phyloP scores from a whole-genome alignment of 2,113 vertebrate genomes.

The Castor canadensis region DNA sequence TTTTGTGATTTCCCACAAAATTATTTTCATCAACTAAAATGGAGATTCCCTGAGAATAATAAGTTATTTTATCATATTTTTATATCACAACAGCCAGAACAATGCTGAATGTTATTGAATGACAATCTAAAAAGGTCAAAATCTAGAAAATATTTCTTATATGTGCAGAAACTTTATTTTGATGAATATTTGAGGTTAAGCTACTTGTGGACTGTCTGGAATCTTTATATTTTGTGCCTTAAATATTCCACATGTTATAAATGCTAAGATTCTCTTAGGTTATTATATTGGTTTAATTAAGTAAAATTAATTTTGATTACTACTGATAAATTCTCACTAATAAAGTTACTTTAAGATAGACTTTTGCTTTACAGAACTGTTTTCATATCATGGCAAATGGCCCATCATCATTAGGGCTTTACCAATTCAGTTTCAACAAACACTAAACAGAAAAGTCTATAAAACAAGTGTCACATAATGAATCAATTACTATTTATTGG shows the following conservation, averaged over 20 bases:
- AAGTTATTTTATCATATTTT: constrained; percentile 48
- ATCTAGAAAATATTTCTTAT: constrained; percentile 37
- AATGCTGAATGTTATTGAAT: neutral
- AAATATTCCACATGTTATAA: neutral
- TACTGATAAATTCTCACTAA: constrained; percentile 30
- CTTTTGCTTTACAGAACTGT: constrained; percentile 36
- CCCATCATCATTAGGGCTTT: constrained; percentile 30
- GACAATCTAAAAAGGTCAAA: constrained; percentile 31
- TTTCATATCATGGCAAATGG: constrained; percentile 46
- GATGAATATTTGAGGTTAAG: constrained; percentile 21
- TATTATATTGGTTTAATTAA: constrained; percentile 23
- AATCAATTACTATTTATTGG: constrained; percentile 35
- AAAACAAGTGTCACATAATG: constrained; percentile 21
- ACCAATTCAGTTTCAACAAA: constrained; percentile 41
- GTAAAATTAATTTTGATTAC: constrained; percentile 27
- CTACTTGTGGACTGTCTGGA: neutral
- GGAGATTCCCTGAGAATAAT: neutral
- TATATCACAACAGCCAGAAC: neutral
- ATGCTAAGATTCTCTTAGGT: constrained; percentile 21
- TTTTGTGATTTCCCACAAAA: constrained; percentile 33
- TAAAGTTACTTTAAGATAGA: constrained; percentile 24
- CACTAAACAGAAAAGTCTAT: constrained; percentile 32
- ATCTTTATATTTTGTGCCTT: constrained; percentile 42
- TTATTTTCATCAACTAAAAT: constrained; percentile 34
- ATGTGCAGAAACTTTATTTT: constrained; percentile 17